Base-by-base conservation (phyloP, 1,140 invertebrate species). In the Saxidomus purpurata region DNA sequence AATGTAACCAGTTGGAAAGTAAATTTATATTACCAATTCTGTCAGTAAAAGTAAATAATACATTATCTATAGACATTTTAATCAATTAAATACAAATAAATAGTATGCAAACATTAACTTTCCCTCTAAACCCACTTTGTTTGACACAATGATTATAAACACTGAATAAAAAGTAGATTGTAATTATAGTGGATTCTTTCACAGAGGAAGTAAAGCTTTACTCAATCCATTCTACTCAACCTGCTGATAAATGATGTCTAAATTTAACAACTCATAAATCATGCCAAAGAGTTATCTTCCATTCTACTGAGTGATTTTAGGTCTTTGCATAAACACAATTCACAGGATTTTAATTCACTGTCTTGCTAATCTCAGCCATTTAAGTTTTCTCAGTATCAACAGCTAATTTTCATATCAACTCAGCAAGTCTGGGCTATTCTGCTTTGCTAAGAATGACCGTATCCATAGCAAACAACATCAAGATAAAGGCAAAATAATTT, bases 1-100 rank as follows among this genome's bases (percentile, higher is more conserved):
- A 71, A 71, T 71, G 67, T 71, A 71, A 17, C 67, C 4, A 36
- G 4, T 38, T 17, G 19, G 31, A 71, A 71, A 38, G 36, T n/a
- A 71, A 71, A 71, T 71, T 71, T 71, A 71, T 38, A 38, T 38
- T 71, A 3, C 34, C 17, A 1, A 13, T 40, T 71, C 17, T 71
- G 67, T 71, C 67, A 71, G 38, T 38, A 67, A 67, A n/a, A 59
- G 17, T 31, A 67, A 31, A 67, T 11, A 67, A 13, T 8, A 11
- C 3, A 67, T 67, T 31, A 67, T 67, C 61, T 67, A 67, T 31
- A 67, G 61, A 38, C 67, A 36, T 40, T 71, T 67, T 31, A 36
- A 71, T 71, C 17, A 34, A 71, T 71, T 71, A 19, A 71, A 22
- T 71, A 31, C 34, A 71, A 28, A 4, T 36, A 40, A 71, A 71